Evolutionary conservation across 2,113 vertebrate species (phyloP).

Genomic region (Azemiops feae): DNA sequence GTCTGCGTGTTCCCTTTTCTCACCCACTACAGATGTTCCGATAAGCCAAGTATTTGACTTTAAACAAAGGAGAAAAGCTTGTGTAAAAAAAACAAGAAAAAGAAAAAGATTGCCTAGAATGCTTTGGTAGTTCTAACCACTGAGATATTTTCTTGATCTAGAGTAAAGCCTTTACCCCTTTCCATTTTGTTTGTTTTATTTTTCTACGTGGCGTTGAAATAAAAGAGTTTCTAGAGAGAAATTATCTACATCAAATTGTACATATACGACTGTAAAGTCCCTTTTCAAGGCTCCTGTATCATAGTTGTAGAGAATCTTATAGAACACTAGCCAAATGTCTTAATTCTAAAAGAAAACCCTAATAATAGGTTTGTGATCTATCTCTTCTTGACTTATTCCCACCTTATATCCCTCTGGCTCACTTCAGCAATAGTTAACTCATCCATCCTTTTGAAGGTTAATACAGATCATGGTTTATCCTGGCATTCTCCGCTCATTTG

Average conservation of each 20-base stretch:
- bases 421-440: conserved; percentile 28
- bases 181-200: conserved; percentile 5
- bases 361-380: not conserved
- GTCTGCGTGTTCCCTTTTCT: conserved; percentile 38
- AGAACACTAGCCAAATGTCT: conserved; percentile 48
- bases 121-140: conserved; percentile 23
- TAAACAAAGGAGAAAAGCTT: conserved; percentile 11
- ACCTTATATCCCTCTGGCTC: not conserved
- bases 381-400: not conserved
- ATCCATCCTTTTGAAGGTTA: not conserved
- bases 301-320: conserved; percentile 62
- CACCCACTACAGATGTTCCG: conserved; percentile 38
- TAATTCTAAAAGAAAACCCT: not conserved
- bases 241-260: conserved; percentile 6
- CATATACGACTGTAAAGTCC: conserved; percentile 11
- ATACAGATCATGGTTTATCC: conserved; percentile 28
- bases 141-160: conserved; percentile 22
- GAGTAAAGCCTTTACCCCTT: not conserved
- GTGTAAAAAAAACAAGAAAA: not conserved
- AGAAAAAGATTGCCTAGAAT: conserved; percentile 27
- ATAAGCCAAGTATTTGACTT: conserved; percentile 40
- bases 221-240: not conserved
- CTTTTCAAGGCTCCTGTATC: conserved; percentile 38
- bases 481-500: conserved; percentile 10
- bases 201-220: conserved; percentile 11